Evolutionary conservation across 2,888 invertebrate species (phyloP).

Genomic region (Ennomos erosarius): DNA sequence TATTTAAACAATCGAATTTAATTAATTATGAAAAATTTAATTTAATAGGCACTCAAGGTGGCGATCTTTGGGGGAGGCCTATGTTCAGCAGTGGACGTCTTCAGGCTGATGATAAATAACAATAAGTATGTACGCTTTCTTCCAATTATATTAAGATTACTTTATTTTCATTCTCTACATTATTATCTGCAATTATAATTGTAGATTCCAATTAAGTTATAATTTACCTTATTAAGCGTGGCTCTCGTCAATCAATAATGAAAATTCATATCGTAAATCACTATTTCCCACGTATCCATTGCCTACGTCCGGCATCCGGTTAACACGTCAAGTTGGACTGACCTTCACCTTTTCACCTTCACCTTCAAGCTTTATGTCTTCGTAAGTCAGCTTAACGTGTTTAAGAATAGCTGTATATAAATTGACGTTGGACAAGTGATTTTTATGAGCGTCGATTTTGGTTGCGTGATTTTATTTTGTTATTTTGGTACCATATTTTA

Average conservation of each 20-base stretch:
- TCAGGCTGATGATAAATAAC: too few relatives aligned
- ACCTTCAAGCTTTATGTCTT: conserved; percentile 24
- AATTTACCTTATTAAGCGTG: conserved; percentile 16
- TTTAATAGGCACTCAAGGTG: too few relatives aligned
- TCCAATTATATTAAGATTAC: too few relatives aligned
- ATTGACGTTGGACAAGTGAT: conserved; percentile 1
- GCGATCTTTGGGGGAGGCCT: too few relatives aligned
- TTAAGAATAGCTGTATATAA: neutral
- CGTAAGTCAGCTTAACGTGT: conserved; percentile 18
- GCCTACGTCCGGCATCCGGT: conserved; percentile 4
- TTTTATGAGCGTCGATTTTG: conserved; percentile 7
- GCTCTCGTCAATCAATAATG: conserved; percentile 18
- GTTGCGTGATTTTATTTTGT: neutral
- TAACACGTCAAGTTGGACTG: neutral
- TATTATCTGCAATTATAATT: too few relatives aligned
- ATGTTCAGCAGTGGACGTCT: too few relatives aligned
- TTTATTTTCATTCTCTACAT: too few relatives aligned
- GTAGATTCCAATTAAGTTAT: conserved; percentile 2
- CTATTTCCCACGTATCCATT: conserved; percentile 25
- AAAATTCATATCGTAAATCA: conserved; percentile 25
- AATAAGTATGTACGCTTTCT: too few relatives aligned
- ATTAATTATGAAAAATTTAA: too few relatives aligned
- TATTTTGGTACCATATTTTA: neutral
- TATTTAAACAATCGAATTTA: too few relatives aligned
- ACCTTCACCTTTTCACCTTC: conserved; percentile 19